Conservation (phyloP, 2,797 vertebrate genomes). For the Pipistrellus nathusii region DNA sequence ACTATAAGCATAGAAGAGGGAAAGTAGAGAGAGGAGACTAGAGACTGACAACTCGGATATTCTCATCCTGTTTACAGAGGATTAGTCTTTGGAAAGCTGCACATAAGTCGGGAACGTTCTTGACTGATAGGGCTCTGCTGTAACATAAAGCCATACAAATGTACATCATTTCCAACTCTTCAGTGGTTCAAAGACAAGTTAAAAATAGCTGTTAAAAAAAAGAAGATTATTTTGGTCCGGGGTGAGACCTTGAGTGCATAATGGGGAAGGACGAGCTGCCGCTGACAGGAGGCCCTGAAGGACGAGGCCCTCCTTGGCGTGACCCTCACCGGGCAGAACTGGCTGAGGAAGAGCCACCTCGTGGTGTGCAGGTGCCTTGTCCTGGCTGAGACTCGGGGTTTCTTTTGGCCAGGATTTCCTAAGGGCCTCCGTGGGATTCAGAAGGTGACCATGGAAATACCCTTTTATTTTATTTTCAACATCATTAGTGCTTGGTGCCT, state of each 20-base stretch:
- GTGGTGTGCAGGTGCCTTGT: not conserved
- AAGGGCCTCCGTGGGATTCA: not conserved
- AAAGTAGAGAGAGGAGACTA: not conserved
- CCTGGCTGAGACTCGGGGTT: not conserved
- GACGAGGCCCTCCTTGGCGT: not conserved
- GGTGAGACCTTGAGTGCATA: conserved; percentile 51
- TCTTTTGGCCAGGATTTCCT: not conserved
- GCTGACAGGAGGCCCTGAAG: conserved; percentile 23
- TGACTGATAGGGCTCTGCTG: not conserved
- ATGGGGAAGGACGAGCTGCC: not conserved
- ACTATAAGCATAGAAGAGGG: not conserved
- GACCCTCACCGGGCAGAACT: not conserved
- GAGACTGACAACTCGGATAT: not conserved
- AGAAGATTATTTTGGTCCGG: conserved; percentile 58
- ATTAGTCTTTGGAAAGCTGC: conserved; percentile 6
- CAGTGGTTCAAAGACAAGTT: conserved; percentile 66
- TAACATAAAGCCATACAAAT: not conserved
- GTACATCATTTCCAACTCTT: not conserved
- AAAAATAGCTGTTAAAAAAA: conserved; percentile 67
- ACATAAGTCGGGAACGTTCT: not conserved
- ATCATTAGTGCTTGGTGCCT: not conserved
- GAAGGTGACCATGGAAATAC: not conserved
- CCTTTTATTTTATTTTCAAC: not conserved
- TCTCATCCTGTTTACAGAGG: not conserved
- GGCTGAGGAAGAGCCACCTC: not conserved